Evolutionary conservation across 2,888 invertebrate genomes (phyloP), one percentile per base, ranked within the genome.

Genomic region (Epicampocera succincta): DNA sequence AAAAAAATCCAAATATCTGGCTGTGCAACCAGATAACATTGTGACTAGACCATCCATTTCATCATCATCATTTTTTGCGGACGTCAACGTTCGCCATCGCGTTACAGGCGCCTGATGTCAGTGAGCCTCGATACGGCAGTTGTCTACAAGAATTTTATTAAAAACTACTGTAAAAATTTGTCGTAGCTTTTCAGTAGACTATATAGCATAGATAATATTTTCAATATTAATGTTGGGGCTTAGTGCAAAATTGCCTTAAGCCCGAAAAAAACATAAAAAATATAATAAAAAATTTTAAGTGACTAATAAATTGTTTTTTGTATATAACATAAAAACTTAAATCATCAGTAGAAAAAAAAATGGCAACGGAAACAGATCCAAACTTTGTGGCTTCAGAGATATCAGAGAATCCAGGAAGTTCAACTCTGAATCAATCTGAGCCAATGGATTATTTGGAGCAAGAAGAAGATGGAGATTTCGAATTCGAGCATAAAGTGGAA

Each of bases 391-490:
- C 33, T 33, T 33, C 33, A 33, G 33, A 33, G 3, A 8, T 1
- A 33, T 9, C 8, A 33, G 56, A 56, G 9, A 56, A 4, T 58
- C 56, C 44, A 42, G 15, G n/a, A 0, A 54, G 54, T 12, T 6
- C 29, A 29, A 17, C 21, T 12, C 15, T 21, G 2, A 3, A 6
- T 11, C 40, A 17, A 17, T 12, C 61, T 29, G 72, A 72, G 19
- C n/a, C 9, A 58, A 11, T 40, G 0, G 48, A 25, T 29, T 1
- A 33, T 9, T 5, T 5, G 8, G 13, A 40, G 11, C 44, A 56
- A 5, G 85, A 85, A 21, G 86, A 87, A 38, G 83, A 80, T 1
- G 85, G 71, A 13, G 74, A 85, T 3, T 85, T 75, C 0, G 85
- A 61, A 52, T 85, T 84, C 29, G 85, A 86, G 11, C 29, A 11